Evolutionary conservation across 2,797 vertebrate genomes (phyloP), one percentile per base, ranked within the genome.

Genomic region (Hypotaenidia philippensis): DNA sequence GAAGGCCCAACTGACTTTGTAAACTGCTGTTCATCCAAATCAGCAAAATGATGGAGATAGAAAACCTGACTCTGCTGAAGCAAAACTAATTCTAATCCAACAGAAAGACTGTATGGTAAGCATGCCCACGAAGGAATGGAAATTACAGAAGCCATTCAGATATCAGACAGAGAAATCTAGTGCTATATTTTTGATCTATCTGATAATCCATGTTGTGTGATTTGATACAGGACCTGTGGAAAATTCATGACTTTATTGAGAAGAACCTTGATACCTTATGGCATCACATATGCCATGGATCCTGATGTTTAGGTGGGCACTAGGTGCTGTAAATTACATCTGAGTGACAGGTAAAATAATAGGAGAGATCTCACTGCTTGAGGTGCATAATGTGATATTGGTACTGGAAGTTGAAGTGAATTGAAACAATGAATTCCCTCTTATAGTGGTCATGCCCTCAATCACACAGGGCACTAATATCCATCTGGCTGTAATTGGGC

Each of bases 221-320:
- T 27, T 61, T 74, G 64, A 45, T 36, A 29, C 2, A 63, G 16
- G 12, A 50, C 5, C 4, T 63, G 19, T 16, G 66, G 22, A 59
- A 88, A 74, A 63, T 16, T 15, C 12, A 10, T 10, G 3, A 6
- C 6, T 45, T 80, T 59, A 71, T 75, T 70, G 44, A 49, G 32
- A 81, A 59, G 2, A 8, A 64, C 8, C 22, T 80, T 49, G 6
- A 23, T 56, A 26, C 0, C 0, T 44, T n/a, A 34, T 17, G 14
- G 7, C 9, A 38, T 25, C 16, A 22, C 3, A 1, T 17, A 32
- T 21, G 23, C 74, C 16, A n/a, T 50, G 38, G 14, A 49, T 77
- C 45, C 32, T 93, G 29, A 38, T 81, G 8, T 38, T 52, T 75
- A 50, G 14, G 6, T 23, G 34, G 11, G 6, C 47, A 61, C 9